phyloP scores from a whole-genome alignment of 2,113 vertebrate genomes.

The Rhadina sibilatrix region DNA sequence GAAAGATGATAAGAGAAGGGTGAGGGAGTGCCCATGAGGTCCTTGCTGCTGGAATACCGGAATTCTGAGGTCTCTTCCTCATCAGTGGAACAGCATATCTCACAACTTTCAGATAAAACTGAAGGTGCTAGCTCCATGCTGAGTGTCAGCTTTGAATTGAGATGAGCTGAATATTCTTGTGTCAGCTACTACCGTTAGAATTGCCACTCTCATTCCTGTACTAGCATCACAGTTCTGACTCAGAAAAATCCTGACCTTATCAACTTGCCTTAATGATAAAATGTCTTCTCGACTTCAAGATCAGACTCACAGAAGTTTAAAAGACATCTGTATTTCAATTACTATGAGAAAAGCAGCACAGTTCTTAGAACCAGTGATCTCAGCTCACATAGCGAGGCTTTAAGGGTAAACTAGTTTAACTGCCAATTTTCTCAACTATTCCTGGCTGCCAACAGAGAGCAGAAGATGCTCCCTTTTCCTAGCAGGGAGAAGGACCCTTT shows the following conservation, averaged over 20 bases:
- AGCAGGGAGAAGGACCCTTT: neutral
- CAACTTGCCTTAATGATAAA: neutral
- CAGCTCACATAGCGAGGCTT: neutral
- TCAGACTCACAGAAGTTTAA: neutral
- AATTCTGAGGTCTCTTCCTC: neutral
- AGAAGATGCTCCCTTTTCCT: neutral
- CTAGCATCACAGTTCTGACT: neutral
- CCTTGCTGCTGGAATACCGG: neutral
- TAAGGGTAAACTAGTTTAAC: neutral
- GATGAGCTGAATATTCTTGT: neutral
- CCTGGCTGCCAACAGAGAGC: neutral
- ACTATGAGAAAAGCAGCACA: neutral
- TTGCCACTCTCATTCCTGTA: neutral
- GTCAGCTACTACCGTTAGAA: neutral
- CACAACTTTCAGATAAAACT: neutral
- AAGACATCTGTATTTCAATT: neutral
- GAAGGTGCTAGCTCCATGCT: neutral
- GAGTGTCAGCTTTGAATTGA: neutral
- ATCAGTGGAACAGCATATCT: neutral
- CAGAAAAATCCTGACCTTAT: neutral
- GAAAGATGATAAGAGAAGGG: neutral
- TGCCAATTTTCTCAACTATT: neutral
- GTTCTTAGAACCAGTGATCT: neutral
- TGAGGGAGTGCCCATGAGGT: neutral
- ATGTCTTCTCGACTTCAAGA: neutral